phyloP scores from a whole-genome alignment of 2,113 vertebrate species.

The Leucoraja erinaceus region DNA sequence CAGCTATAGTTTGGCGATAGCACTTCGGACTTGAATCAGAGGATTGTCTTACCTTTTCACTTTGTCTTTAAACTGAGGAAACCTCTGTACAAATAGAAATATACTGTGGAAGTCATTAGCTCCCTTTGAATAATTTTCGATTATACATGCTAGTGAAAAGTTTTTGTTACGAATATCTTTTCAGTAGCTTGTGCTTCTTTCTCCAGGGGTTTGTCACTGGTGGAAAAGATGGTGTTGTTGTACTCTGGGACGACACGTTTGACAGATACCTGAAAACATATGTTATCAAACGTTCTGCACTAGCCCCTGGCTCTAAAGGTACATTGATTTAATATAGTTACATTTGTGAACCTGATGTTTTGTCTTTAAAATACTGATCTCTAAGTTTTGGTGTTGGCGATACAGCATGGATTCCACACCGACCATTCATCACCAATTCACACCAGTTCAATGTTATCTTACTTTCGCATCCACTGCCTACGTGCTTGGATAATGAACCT shows the following conservation, averaged over 20 bases:
- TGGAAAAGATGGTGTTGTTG: slow-evolving; percentile 91
- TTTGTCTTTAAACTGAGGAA: background rate
- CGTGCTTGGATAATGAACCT: too few species aligned
- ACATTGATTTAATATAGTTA: slow-evolving; percentile 31
- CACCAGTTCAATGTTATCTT: too few species aligned
- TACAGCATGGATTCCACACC: too few species aligned
- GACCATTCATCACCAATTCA: too few species aligned
- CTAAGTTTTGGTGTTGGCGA: too few species aligned
- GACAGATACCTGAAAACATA: slow-evolving; percentile 98
- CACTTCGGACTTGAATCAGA: background rate
- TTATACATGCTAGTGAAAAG: background rate
- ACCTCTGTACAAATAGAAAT: background rate
- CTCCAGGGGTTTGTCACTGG: slow-evolving; percentile 90
- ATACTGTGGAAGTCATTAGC: background rate
- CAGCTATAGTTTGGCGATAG: background rate
- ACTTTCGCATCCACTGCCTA: too few species aligned
- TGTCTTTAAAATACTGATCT: background rate
- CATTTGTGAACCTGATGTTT: background rate
- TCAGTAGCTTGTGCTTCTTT: slow-evolving; percentile 37
- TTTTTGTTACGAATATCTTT: background rate
- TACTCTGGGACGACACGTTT: slow-evolving; percentile 94
- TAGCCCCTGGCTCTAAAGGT: slow-evolving; percentile 98
- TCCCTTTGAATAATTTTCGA: background rate
- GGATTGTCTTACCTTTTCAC: background rate
- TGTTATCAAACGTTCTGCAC: slow-evolving; percentile 87